Evolutionary conservation across 2,888 invertebrate genomes (phyloP).

Genomic region (Ichneumoninae sp.): DNA sequence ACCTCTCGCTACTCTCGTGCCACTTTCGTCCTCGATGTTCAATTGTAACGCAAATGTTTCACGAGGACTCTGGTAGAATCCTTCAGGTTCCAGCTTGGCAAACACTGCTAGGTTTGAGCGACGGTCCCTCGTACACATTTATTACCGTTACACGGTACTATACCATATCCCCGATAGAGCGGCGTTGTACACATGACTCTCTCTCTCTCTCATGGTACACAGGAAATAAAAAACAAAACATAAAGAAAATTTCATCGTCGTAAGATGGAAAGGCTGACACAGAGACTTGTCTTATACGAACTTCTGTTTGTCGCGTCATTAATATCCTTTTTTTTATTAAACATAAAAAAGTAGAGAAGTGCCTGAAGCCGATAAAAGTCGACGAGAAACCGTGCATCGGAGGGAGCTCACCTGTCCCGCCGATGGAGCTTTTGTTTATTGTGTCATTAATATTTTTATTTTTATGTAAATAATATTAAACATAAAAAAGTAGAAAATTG

Average conservation of each 20-base stretch:
- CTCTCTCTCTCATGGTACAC: no score
- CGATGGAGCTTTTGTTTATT: no score
- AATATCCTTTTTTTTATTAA: no score
- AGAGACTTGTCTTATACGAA: neutral
- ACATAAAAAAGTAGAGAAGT: neutral
- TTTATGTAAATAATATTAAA: no score
- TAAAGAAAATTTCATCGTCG: neutral
- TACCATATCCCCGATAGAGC: neutral
- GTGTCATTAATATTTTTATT: no score
- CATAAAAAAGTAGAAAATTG: no score
- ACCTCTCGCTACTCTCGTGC: slow-evolving; percentile 20
- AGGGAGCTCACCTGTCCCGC: neutral
- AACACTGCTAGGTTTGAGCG: neutral
- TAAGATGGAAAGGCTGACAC: neutral
- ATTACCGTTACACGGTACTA: neutral
- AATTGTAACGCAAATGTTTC: neutral
- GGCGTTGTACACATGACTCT: neutral
- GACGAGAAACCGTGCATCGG: neutral
- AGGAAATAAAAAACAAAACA: neutral
- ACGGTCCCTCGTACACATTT: neutral
- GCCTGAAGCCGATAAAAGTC: neutral
- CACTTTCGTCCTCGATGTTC: slow-evolving; percentile 16
- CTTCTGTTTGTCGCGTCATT: neutral
- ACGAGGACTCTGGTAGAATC: slow-evolving; percentile 10
- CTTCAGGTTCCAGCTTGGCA: neutral